Evolutionary conservation across 1,140 invertebrate genomes (phyloP).

Genomic region (Hylaeus volcanicus): DNA sequence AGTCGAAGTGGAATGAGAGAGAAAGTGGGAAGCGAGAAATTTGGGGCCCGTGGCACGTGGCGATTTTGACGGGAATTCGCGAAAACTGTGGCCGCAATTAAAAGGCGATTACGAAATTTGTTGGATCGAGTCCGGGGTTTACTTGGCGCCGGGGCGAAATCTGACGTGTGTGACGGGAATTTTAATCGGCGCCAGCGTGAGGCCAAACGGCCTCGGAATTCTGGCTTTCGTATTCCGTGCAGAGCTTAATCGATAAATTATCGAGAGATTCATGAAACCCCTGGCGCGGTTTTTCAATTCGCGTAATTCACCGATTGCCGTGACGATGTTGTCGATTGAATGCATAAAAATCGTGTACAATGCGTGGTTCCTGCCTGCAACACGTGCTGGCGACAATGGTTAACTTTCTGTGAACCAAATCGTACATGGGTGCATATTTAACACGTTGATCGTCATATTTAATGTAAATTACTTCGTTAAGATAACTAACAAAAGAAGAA

Average conservation of each 20-base stretch:
- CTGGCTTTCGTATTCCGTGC: slow-evolving; percentile 57
- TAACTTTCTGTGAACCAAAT: too few relatives aligned
- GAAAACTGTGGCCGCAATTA: slow-evolving; percentile 1
- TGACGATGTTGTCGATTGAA: slow-evolving; percentile 29
- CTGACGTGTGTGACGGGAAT: slow-evolving; percentile 56
- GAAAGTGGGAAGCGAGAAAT: not conserved
- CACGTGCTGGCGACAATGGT: too few relatives aligned
- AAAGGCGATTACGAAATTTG: slow-evolving; percentile 31
- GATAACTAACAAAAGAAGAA: too few relatives aligned
- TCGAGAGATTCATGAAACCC: slow-evolving; percentile 60
- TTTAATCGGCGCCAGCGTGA: slow-evolving; percentile 43
- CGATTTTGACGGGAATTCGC: not conserved
- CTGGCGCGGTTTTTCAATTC: slow-evolving; percentile 54
- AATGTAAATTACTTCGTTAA: too few relatives aligned
- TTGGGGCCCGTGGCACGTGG: not conserved
- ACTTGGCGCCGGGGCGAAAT: slow-evolving; percentile 27
- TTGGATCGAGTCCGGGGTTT: slow-evolving; percentile 20
- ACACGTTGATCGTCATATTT: too few relatives aligned
- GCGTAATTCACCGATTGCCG: slow-evolving; percentile 58
- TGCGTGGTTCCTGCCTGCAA: too few relatives aligned
- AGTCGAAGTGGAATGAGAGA: not conserved
- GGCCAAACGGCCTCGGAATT: slow-evolving; percentile 1
- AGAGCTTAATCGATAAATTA: slow-evolving; percentile 67
- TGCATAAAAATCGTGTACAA: slow-evolving; percentile 38
- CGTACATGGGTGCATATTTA: too few relatives aligned